Conservation (phyloP, 2,797 vertebrate genomes). For the Chloroceryle amazona region DNA sequence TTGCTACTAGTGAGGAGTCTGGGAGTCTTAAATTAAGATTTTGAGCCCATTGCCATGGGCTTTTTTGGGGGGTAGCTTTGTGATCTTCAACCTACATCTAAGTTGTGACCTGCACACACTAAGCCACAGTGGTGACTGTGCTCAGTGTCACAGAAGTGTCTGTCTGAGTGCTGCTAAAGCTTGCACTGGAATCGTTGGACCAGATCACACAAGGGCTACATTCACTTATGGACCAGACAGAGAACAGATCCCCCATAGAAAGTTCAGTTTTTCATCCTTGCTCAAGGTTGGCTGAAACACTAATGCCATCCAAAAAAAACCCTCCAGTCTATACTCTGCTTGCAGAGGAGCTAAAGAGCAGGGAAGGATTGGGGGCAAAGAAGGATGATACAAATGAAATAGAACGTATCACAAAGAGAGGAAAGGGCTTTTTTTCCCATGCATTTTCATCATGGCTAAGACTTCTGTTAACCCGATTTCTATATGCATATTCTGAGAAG, state of each 20-base stretch:
- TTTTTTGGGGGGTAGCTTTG: rapidly evolving
- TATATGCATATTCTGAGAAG: not conserved
- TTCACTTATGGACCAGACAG: not conserved
- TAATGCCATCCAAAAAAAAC: not conserved
- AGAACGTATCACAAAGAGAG: not conserved
- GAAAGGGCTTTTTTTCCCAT: not conserved
- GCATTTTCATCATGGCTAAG: not conserved
- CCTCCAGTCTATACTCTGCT: not conserved
- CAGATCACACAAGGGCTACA: not conserved
- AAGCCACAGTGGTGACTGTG: rapidly evolving
- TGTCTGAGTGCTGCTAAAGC: not conserved
- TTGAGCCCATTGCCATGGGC: rapidly evolving
- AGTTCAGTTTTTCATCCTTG: not conserved
- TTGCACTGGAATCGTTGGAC: rapidly evolving
- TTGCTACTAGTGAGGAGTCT: not conserved
- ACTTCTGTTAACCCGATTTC: not conserved
- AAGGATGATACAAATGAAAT: not conserved
- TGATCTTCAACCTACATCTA: not conserved
- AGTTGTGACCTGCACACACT: not conserved
- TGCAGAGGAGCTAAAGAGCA: not conserved
- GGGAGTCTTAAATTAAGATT: not conserved
- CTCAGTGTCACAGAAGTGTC: rapidly evolving
- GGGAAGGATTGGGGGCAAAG: not conserved
- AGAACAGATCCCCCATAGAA: rapidly evolving
- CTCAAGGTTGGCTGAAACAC: not conserved